Base-by-base conservation (phyloP, 2,888 invertebrate genomes). In the Eueremaeus valkanovi region DNA sequence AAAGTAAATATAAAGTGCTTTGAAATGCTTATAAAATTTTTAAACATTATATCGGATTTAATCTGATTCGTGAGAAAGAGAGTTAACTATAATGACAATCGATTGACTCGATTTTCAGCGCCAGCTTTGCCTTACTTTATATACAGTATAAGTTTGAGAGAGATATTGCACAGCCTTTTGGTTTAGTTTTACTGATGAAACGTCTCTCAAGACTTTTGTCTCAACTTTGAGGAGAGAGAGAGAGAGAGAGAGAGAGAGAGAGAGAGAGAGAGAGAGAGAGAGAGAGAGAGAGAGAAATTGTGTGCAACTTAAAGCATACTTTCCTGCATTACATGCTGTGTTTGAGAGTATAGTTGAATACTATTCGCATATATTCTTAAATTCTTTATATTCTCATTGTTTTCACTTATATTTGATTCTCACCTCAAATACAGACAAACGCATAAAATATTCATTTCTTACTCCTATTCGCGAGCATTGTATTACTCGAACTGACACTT, bases 211-310 rank as follows among this genome's bases (percentile, higher is more conserved):
- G 42, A 45, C 42, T 13, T 45, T 45, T 45, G 42, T 45, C 18
- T 45, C 42, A 45, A 45, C 18, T 18, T 13, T 45, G 11, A 45
- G 42, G 2, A 45, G 13, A 45, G 42, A n/a, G n/a, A n/a, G n/a
- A 42, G 8, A n/a, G 13, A n/a, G 55, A 55, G 21, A 24, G 24
- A 55, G 55, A 58, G 58, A 58, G 58, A 58, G 66, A 66, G 66
- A 66, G 66, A 66, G 66, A 66, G 66, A 66, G 66, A 66, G 66
- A 66, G 66, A 66, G 66, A 66, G 66, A 66, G 66, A 66, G 66
- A 66, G 66, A 66, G 66, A 66, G 66, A 66, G 66, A 66, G 66
- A 63, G 66, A 36, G 66, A 36, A 36, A 66, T 33, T 36, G 66
- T n/a, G 66, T 36, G 66, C 33, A 6, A 5, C 58, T 29, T 27